A percentile compares a stretch with the other conserved stretches of the same genome.
These are phyloP conservation scores for Vespertilio murinus DNA, from an alignment of 2,797 vertebrate genomes.

Conservation along the genomic window DNA sequence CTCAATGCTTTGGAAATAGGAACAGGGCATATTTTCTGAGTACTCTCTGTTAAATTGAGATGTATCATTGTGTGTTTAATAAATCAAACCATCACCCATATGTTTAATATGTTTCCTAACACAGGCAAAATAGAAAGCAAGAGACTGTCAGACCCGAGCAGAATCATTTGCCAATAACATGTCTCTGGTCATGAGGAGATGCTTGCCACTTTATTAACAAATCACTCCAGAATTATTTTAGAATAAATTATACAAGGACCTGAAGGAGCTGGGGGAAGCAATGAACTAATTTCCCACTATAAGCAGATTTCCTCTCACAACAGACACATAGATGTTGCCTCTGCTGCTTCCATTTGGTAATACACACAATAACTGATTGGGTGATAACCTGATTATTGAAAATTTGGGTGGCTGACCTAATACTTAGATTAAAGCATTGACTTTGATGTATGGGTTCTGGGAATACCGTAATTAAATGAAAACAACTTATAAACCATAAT, in stretches of 20 bases:
- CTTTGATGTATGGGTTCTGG: background rate
- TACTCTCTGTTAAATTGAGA: background rate
- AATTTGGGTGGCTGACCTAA: background rate
- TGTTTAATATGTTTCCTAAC: background rate
- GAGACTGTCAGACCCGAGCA: background rate
- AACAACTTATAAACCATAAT: background rate
- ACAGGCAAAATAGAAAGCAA: background rate
- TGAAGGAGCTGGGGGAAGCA: background rate
- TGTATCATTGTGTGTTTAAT: background rate
- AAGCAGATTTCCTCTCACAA: background rate
- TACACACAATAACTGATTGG: background rate
- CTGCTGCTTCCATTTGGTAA: background rate
- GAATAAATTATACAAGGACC: background rate
- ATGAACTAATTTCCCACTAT: background rate
- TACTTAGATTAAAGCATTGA: constrained; percentile 1
- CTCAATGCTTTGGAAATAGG: background rate
- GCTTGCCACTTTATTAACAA: background rate
- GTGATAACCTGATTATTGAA: background rate
- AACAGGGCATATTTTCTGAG: background rate
- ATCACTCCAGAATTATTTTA: background rate
- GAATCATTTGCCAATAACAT: background rate
- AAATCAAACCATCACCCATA: background rate
- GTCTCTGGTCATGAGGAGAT: background rate
- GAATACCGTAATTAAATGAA: constrained; percentile 34
- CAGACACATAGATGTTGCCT: background rate